Conservation (phyloP, 1,140 invertebrate species). For the Reticulitermes speratus region DNA sequence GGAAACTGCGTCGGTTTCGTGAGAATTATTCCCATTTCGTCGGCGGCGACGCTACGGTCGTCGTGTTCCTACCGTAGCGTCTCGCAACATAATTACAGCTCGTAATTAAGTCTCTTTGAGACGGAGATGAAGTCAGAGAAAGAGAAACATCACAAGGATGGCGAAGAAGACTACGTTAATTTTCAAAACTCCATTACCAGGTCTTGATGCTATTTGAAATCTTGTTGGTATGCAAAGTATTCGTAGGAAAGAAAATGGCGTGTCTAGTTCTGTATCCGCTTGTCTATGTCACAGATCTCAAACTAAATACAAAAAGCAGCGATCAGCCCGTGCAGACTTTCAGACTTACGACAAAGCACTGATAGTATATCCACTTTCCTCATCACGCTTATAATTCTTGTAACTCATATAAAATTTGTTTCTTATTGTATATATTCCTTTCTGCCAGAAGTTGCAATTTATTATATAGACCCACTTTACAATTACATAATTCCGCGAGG, state of each 20-base stretch:
- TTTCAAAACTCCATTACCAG: conserved; percentile 6
- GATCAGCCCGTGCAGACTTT: no score
- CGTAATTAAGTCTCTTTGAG: conserved; percentile 12
- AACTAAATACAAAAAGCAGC: no score
- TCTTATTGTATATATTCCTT: no score
- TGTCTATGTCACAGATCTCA: background rate
- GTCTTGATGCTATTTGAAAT: background rate
- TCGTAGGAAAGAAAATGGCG: background rate
- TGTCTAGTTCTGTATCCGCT: background rate
- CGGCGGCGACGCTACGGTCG: background rate
- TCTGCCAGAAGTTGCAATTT: no score
- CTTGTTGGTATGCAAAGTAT: background rate
- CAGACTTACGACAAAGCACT: no score
- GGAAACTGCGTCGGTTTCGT: background rate
- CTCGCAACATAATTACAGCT: conserved; percentile 3
- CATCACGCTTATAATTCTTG: no score
- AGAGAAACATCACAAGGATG: background rate
- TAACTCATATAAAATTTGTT: no score
- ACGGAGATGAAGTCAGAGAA: background rate
- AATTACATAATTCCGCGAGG: no score
- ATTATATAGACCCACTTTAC: no score
- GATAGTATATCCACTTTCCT: no score
- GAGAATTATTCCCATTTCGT: conserved; percentile 3
- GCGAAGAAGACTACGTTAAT: background rate
- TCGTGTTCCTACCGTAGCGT: background rate